These are phyloP conservation scores for Heliconius ismenius DNA, from an alignment of 2,888 invertebrate genomes.

Conservation along the genomic window DNA sequence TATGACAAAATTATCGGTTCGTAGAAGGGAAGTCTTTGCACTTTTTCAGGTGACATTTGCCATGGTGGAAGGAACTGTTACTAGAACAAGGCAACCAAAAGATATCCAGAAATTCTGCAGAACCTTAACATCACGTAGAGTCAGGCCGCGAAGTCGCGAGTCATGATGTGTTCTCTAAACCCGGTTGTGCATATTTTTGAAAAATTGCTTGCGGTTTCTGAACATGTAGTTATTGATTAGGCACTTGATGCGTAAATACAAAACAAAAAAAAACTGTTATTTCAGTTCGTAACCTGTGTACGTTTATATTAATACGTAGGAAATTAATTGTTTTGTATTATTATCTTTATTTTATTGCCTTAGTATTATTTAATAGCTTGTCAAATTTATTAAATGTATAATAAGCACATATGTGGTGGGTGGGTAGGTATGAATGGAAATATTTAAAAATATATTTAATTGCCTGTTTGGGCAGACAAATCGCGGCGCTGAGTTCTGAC, in stretches of 20 bases:
- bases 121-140: not conserved
- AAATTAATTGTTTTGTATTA: no score
- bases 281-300: not conserved
- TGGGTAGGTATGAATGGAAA: not conserved
- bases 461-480: not conserved
- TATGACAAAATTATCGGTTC: no score
- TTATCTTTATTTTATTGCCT: no score
- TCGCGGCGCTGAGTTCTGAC: not conserved
- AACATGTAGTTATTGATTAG: conserved; percentile 1
- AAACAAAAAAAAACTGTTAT: not conserved
- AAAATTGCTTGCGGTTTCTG: not conserved
- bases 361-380: not conserved
- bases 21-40: not conserved
- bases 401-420: no score
- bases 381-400: no score
- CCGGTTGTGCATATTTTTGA: not conserved
- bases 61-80: no score
- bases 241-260: not conserved
- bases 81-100: no score
- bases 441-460: no score
- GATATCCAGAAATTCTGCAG: not conserved
- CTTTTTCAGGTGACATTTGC: not conserved
- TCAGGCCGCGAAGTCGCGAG: not conserved
- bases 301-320: not conserved
- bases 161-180: not conserved